Evolutionary conservation across 2,113 vertebrate genomes (phyloP).

Genomic region (Plectropomus leopardus): DNA sequence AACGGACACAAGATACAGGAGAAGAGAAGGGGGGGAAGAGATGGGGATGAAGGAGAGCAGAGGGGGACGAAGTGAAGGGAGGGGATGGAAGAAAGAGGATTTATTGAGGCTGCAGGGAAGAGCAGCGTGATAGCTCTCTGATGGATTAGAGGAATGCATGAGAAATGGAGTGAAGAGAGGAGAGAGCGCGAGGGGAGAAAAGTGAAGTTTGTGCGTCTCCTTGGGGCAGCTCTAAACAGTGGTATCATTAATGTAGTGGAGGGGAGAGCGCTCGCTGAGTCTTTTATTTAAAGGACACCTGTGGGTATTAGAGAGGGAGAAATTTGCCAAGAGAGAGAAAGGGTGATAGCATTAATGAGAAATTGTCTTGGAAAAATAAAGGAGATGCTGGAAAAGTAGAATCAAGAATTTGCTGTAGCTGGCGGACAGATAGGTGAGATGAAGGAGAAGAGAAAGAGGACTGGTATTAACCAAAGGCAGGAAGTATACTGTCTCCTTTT

Average conservation of each 20-base stretch:
- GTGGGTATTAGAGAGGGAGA: conserved; percentile 63
- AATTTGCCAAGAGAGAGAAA: neutral
- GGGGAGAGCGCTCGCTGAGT: conserved; percentile 54
- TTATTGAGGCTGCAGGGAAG: conserved; percentile 78
- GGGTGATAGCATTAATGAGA: conserved; percentile 70
- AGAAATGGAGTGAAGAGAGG: conserved; percentile 63
- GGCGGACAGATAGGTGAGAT: conserved; percentile 22
- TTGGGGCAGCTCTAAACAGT: conserved; percentile 73
- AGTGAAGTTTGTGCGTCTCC: conserved; percentile 74
- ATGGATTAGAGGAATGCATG: conserved; percentile 79
- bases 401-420: conserved; percentile 51
- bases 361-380: conserved; percentile 42
- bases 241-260: conserved; percentile 73
- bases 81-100: conserved; percentile 71
- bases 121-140: conserved; percentile 72
- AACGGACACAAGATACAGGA: conserved; percentile 21
- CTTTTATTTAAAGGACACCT: conserved; percentile 73
- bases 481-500: conserved; percentile 17
- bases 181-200: conserved; percentile 39
- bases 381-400: conserved; percentile 30
- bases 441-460: neutral
- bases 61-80: conserved; percentile 30
- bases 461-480: conserved; percentile 24
- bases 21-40: conserved; percentile 13
- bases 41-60: conserved; percentile 32